These are phyloP conservation scores for Pogonocichla stellata DNA, from an alignment of 2,113 vertebrate genomes.

Conservation along the genomic window DNA sequence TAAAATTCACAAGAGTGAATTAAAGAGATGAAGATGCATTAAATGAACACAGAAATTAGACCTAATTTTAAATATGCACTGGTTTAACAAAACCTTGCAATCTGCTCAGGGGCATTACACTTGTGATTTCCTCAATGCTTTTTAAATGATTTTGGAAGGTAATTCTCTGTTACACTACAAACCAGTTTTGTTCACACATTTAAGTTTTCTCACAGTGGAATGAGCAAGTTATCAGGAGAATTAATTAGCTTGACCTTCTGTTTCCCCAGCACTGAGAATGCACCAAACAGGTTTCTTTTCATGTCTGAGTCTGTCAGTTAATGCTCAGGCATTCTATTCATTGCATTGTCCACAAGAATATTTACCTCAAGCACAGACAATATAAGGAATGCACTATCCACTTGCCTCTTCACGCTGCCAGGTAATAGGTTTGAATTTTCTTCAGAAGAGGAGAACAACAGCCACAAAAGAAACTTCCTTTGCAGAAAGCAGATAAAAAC, in stretches of 20 bases:
- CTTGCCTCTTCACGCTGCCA: constrained; percentile 17
- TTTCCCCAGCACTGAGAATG: constrained; percentile 15
- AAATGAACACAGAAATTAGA: constrained; percentile 28
- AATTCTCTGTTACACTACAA: constrained; percentile 25
- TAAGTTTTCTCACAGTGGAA: not conserved
- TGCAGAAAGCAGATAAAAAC: not conserved
- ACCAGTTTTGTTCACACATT: constrained; percentile 30
- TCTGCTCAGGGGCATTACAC: constrained; percentile 39
- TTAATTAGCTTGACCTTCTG: constrained; percentile 55
- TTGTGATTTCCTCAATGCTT: constrained; percentile 28
- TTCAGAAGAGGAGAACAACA: not conserved
- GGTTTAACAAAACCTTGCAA: constrained; percentile 27
- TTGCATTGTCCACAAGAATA: constrained; percentile 1
- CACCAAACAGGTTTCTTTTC: not conserved
- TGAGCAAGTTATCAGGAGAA: constrained; percentile 52
- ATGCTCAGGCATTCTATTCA: not conserved
- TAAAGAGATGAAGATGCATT: constrained; percentile 16
- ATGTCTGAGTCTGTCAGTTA: constrained; percentile 23
- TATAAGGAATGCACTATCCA: not conserved
- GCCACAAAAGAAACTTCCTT: not conserved
- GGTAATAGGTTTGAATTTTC: constrained; percentile 23
- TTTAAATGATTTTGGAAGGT: constrained; percentile 34
- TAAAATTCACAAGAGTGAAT: constrained; percentile 25
- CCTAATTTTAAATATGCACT: not conserved
- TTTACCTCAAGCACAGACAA: not conserved